A percentile compares a stretch with the other conserved stretches of the same genome.
Evolutionary conservation across 2,888 invertebrate genomes (phyloP).

Genomic region (Biston betularia): DNA sequence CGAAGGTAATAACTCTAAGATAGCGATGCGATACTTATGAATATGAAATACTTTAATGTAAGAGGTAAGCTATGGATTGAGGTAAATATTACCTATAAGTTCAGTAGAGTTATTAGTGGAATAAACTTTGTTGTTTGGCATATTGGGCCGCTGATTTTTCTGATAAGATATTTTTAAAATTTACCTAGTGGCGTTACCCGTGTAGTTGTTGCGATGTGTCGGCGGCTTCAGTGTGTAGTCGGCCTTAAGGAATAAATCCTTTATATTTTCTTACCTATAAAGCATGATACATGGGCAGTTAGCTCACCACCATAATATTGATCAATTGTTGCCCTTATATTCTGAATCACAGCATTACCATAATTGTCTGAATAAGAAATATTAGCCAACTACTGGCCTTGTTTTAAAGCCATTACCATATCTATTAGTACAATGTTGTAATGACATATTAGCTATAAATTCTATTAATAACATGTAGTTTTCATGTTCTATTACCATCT

Average conservation of each 20-base stretch:
- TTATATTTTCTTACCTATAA: conserved; percentile 11
- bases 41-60: conserved; percentile 24
- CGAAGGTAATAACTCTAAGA: conserved; percentile 55
- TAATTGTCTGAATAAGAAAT: neutral
- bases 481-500: neutral
- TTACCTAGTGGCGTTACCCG: too few species aligned
- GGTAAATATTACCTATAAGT: conserved; percentile 35
- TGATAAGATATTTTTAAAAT: too few species aligned
- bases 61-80: conserved; percentile 37
- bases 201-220: too few species aligned
- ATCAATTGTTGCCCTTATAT: conserved; percentile 6
- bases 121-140: conserved; percentile 4
- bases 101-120: conserved; percentile 28
- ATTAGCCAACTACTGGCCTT: neutral
- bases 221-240: too few species aligned
- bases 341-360: neutral
- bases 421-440: too few species aligned
- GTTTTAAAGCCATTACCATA: neutral
- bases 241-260: conserved; percentile 1
- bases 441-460: too few species aligned
- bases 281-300: conserved; percentile 36
- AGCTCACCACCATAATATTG: conserved; percentile 1
- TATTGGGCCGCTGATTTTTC: too few species aligned
- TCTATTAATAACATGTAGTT: neutral
- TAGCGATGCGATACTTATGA: conserved; percentile 51